These are phyloP conservation scores for Psix sp. DNA, from an alignment of 1,140 invertebrate genomes.

Conservation along the genomic window DNA sequence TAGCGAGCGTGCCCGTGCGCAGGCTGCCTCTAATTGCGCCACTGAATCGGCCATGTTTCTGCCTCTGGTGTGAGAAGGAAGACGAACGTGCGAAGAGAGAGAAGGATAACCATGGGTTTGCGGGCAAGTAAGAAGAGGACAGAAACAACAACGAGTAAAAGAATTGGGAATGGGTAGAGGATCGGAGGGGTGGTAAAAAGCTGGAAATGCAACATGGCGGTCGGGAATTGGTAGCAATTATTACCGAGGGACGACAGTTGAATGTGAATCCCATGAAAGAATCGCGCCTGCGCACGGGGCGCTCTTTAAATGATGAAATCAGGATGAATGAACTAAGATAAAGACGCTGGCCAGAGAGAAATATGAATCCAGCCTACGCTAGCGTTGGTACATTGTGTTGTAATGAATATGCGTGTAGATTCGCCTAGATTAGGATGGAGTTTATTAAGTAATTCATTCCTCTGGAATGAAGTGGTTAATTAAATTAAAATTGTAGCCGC, in stretches of 20 bases:
- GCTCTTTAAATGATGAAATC: slow-evolving; percentile 31
- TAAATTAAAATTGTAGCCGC: slow-evolving; percentile 40
- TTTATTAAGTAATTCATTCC: slow-evolving; percentile 55
- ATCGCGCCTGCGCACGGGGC: slow-evolving; percentile 49
- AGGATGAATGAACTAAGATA: slow-evolving; percentile 36
- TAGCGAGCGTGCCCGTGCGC: slow-evolving; percentile 70
- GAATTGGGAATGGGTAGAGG: slow-evolving; percentile 25
- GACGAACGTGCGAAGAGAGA: background rate
- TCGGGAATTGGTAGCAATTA: slow-evolving; percentile 74
- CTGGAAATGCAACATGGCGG: slow-evolving; percentile 75
- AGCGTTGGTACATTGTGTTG: slow-evolving; percentile 38
- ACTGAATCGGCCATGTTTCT: slow-evolving; percentile 71
- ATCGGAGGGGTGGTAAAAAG: slow-evolving; percentile 67
- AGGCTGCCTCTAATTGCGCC: slow-evolving; percentile 73
- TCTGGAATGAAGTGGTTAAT: slow-evolving; percentile 33
- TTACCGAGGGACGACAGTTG: slow-evolving; percentile 70
- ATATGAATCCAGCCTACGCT: slow-evolving; percentile 36
- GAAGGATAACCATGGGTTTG: background rate
- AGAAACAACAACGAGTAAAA: slow-evolving; percentile 20
- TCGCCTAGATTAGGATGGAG: slow-evolving; percentile 19
- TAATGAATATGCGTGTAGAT: slow-evolving; percentile 50
- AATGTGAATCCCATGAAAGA: slow-evolving; percentile 63
- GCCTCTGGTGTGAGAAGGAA: slow-evolving; percentile 64
- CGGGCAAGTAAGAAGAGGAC: background rate
- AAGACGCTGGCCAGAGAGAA: slow-evolving; percentile 35